phyloP scores from a whole-genome alignment of 2,113 vertebrate species.

The Fukomys damarensis region DNA sequence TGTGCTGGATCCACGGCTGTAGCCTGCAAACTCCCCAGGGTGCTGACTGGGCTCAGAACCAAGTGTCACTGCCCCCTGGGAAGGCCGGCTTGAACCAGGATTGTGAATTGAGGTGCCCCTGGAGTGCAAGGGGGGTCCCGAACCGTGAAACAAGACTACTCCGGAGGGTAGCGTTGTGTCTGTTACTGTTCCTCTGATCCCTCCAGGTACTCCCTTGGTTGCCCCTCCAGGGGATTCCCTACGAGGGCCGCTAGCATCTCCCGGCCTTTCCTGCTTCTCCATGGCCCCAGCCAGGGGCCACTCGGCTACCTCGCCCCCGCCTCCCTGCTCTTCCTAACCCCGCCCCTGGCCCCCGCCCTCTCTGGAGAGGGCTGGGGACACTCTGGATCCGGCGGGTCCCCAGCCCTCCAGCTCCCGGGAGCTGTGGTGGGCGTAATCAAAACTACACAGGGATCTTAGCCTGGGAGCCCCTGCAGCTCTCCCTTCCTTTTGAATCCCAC shows the following conservation, averaged over 20 bases:
- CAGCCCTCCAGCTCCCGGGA: rapidly evolving
- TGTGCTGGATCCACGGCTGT: not conserved
- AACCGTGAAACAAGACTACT: not conserved
- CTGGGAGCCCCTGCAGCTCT: not conserved
- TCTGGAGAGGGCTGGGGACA: rapidly evolving
- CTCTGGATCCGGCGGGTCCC: rapidly evolving
- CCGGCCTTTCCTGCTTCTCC: not conserved
- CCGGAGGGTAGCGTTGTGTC: not conserved
- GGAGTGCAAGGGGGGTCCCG: not conserved
- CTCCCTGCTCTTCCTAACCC: not conserved
- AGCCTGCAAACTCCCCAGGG: not conserved
- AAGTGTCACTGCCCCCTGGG: not conserved
- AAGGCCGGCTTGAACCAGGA: not conserved
- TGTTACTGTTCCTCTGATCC: not conserved
- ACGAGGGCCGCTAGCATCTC: not conserved
- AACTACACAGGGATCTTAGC: not conserved
- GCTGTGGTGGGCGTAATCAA: not conserved
- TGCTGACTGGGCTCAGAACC: not conserved
- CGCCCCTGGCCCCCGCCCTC: slow-evolving; percentile 34
- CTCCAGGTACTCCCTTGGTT: not conserved
- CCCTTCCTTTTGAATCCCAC: slow-evolving; percentile 29
- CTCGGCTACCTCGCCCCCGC: not conserved
- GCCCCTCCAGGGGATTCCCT: not conserved
- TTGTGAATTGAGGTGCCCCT: not conserved
- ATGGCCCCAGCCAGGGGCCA: not conserved